Evolutionary conservation across 2,888 invertebrate genomes (phyloP).

Genomic region (Drosophila infuscata): DNA sequence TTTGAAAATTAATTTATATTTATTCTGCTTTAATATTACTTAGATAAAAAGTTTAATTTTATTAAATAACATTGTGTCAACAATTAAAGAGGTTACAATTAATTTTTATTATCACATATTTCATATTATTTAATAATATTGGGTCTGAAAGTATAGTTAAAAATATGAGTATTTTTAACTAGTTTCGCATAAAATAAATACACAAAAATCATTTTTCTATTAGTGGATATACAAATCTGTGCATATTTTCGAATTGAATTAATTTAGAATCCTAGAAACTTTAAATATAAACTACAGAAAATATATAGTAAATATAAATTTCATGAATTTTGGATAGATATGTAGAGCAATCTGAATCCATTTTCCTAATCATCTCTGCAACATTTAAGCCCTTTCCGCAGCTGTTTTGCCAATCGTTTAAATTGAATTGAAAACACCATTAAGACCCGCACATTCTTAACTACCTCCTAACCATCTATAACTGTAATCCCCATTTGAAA

Average conservation of each 20-base stretch:
- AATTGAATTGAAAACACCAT: constrained; percentile 30
- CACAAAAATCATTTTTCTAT: background rate
- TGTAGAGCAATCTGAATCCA: background rate
- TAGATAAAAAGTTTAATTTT: too few species aligned
- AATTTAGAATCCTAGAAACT: background rate
- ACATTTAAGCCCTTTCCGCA: background rate
- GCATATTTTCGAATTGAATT: background rate
- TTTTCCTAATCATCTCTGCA: background rate
- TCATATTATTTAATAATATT: background rate
- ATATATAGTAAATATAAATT: background rate
- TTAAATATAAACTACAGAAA: background rate
- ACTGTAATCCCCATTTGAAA: constrained; percentile 8
- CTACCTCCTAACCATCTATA: background rate
- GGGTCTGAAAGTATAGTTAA: background rate
- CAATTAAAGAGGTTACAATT: too few species aligned
- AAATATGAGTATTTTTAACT: background rate
- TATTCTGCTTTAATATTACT: background rate
- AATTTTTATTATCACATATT: background rate
- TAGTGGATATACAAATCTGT: background rate
- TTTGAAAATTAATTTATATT: background rate
- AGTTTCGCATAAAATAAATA: background rate
- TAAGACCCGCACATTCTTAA: constrained; percentile 28
- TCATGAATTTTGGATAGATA: background rate
- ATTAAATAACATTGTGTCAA: too few species aligned
- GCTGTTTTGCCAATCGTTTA: constrained; percentile 6